phyloP scores from a whole-genome alignment of 2,888 invertebrate genomes.

The Vesta saturnalis region DNA sequence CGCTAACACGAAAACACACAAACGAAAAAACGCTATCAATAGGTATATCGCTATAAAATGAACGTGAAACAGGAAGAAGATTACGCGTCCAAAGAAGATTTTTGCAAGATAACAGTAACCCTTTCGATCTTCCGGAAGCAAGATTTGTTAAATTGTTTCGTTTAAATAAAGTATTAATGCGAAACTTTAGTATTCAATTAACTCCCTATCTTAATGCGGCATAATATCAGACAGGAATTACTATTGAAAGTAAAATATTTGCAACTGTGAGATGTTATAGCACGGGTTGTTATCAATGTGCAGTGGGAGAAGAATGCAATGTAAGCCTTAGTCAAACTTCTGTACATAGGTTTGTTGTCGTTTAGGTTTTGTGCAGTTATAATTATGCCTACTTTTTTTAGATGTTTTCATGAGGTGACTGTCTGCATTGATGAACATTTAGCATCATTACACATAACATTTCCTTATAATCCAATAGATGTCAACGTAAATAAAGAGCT shows the following conservation, averaged over 20 bases:
- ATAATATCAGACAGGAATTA: background rate
- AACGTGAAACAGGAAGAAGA: background rate
- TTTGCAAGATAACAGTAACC: background rate
- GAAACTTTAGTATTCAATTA: background rate
- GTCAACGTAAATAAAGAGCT: background rate
- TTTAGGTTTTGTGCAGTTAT: no score
- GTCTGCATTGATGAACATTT: background rate
- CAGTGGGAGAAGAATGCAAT: background rate
- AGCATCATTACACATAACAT: background rate
- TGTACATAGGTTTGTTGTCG: background rate
- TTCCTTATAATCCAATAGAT: background rate
- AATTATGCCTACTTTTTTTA: no score
- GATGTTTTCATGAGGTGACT: conserved; percentile 5
- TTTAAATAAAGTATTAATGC: background rate
- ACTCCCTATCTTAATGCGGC: background rate
- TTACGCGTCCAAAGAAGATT: background rate
- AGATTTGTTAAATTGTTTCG: background rate
- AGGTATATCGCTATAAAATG: no score
- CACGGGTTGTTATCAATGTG: background rate
- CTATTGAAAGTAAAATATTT: background rate
- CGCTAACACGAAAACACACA: no score
- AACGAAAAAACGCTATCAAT: no score
- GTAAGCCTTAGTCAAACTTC: background rate
- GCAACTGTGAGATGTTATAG: background rate
- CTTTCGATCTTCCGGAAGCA: background rate